phyloP scores from a whole-genome alignment of 2,113 vertebrate species.

The Myotis brandtii region DNA sequence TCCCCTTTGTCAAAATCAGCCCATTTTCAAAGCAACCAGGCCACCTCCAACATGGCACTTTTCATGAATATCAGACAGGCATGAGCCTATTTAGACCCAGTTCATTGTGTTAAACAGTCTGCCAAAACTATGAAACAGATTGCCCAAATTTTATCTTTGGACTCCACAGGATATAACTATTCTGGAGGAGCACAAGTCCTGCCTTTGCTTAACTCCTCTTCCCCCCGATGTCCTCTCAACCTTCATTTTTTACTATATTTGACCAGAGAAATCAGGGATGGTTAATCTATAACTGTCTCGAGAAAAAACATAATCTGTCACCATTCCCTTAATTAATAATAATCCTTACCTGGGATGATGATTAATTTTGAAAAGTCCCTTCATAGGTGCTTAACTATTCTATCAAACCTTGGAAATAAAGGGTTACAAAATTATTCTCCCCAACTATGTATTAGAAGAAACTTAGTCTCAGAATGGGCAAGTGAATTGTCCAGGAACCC shows the following conservation, averaged over 20 bases:
- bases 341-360: background rate
- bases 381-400: background rate
- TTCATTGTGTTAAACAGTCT: background rate
- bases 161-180: background rate
- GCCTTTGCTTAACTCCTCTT: background rate
- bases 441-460: background rate
- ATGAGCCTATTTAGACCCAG: background rate
- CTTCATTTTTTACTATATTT: background rate
- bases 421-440: background rate
- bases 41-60: slow-evolving; percentile 20
- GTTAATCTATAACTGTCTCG: background rate
- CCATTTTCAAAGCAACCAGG: slow-evolving; percentile 81
- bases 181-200: background rate
- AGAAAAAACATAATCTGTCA: background rate
- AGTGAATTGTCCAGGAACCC: background rate
- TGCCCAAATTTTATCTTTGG: background rate
- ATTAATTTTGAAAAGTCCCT: background rate
- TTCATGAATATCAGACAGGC: slow-evolving; percentile 72
- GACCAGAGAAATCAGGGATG: background rate
- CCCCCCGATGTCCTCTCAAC: background rate
- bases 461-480: background rate
- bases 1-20: slow-evolving; percentile 84
- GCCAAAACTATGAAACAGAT: background rate
- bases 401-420: background rate
- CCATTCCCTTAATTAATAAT: background rate